Conservation (phyloP, 2,113 vertebrate genomes). For the Malurus cyaneus region DNA sequence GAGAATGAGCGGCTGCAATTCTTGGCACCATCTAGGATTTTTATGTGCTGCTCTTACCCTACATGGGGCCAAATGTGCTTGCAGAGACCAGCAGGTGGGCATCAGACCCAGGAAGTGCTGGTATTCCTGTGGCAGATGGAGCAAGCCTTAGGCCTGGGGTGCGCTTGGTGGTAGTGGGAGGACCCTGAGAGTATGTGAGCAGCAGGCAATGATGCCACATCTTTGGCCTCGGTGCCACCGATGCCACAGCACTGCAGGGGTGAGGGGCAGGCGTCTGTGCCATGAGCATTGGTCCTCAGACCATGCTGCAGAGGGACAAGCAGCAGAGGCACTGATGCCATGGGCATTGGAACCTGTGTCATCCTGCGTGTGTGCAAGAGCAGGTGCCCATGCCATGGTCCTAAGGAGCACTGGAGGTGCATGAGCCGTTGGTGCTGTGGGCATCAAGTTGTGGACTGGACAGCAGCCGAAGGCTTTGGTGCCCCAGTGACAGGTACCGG, state of each 20-base stretch:
- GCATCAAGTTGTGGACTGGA: neutral
- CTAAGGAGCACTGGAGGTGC: neutral
- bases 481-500: fast-evolving
- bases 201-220: neutral
- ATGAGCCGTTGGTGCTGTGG: neutral
- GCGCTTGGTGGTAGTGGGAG: neutral
- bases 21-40: neutral
- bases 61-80: neutral
- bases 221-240: neutral
- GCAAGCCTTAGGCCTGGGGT: neutral
- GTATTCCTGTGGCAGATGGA: neutral
- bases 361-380: neutral
- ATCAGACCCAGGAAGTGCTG: neutral
- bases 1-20: neutral
- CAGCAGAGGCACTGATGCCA: neutral
- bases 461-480: fast-evolving
- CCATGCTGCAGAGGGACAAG: fast-evolving
- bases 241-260: neutral
- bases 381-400: neutral
- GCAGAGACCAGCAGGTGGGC: fast-evolving
- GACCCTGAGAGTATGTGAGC: neutral
- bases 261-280: neutral
- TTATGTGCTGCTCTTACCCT: neutral
- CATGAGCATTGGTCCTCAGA: fast-evolving
- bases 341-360: neutral